Conservation (phyloP, 2,797 vertebrate genomes). For the Sebastes diaconus region DNA sequence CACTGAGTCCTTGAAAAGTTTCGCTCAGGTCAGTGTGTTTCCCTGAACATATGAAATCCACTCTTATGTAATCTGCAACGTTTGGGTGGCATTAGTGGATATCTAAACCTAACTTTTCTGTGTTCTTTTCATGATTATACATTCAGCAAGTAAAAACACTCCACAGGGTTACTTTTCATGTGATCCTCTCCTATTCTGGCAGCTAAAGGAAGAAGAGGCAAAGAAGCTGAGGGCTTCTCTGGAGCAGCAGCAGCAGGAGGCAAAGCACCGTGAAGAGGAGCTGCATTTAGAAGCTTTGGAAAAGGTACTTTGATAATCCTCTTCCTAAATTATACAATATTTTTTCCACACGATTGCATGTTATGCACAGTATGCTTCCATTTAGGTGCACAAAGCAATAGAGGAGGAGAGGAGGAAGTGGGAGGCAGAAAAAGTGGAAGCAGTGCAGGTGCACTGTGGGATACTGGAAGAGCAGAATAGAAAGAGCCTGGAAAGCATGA, state of each 20-base stretch:
- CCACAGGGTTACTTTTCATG: neutral
- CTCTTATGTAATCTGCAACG: neutral
- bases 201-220: slow-evolving; percentile 78
- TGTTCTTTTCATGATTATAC: neutral
- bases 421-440: slow-evolving; percentile 69
- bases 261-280: slow-evolving; percentile 65
- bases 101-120: neutral
- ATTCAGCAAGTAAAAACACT: neutral
- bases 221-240: slow-evolving; percentile 63
- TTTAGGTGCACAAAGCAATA: slow-evolving; percentile 65
- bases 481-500: slow-evolving; percentile 30
- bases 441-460: slow-evolving; percentile 58
- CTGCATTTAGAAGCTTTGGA: slow-evolving; percentile 61
- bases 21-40: slow-evolving; percentile 59
- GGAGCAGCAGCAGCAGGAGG: slow-evolving; percentile 60
- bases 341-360: neutral
- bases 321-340: neutral
- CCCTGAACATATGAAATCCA: neutral
- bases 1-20: slow-evolving; percentile 53
- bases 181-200: neutral
- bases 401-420: slow-evolving; percentile 58
- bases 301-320: slow-evolving; percentile 61
- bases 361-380: neutral
- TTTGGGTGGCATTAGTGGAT: neutral
- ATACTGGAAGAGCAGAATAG: slow-evolving; percentile 73